A percentile compares a stretch with the other conserved stretches of the same genome.
phyloP scores from a whole-genome alignment of 2,888 invertebrate species.

The Orgyia antiqua region DNA sequence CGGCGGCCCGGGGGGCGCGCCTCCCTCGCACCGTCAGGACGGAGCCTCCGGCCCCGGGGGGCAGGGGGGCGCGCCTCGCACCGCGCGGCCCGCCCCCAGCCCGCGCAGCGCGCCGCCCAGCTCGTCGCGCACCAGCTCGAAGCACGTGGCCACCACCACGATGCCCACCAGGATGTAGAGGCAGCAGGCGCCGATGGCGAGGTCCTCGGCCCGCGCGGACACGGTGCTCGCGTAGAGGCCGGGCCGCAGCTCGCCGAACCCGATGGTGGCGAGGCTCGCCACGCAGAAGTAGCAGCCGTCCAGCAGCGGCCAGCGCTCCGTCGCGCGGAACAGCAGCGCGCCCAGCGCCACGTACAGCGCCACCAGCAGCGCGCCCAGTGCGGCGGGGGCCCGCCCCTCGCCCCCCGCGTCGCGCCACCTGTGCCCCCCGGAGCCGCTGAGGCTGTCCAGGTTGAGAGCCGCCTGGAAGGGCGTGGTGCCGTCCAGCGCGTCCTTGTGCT shows the following conservation, averaged over 20 bases:
- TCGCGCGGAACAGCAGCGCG: conserved; percentile 91
- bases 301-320: conserved; percentile 94
- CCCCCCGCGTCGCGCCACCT: conserved; percentile 71
- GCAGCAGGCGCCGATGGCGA: conserved; percentile 87
- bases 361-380: conserved; percentile 90
- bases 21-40: conserved; percentile 76
- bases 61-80: conserved; percentile 63
- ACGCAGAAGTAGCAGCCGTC: conserved; percentile 92
- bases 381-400: conserved; percentile 89
- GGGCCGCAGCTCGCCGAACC: conserved; percentile 89
- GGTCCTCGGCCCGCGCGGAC: conserved; percentile 73
- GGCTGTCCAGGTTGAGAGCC: conserved; percentile 58
- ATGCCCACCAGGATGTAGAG: conserved; percentile 90
- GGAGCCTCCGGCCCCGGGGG: conserved; percentile 33
- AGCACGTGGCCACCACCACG: conserved; percentile 92
- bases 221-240: conserved; percentile 74
- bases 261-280: conserved; percentile 88
- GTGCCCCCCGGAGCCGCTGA: conserved; percentile 52
- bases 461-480: conserved; percentile 63
- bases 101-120: conserved; percentile 55
- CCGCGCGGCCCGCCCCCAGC: conserved; percentile 41
- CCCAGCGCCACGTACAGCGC: conserved; percentile 93
- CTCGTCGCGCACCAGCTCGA: conserved; percentile 90
- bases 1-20: conserved; percentile 62
- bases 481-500: conserved; percentile 37